Percentiles rank a stretch among this genome's conserved stretches.
phyloP scores from a whole-genome alignment of 2,797 vertebrate species.

The Sphenodon punctatus region DNA sequence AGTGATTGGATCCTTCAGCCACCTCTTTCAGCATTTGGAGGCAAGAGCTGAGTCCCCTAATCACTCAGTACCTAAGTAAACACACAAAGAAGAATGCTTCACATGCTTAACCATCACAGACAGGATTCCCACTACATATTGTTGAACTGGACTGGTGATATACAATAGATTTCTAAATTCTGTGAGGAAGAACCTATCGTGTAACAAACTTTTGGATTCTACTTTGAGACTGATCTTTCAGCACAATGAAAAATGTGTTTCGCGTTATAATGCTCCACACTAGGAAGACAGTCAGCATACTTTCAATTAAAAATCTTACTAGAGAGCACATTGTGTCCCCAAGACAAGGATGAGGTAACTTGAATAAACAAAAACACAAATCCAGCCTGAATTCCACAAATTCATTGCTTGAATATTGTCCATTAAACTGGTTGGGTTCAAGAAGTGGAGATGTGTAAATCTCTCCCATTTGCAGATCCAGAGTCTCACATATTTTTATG shows the following conservation, averaged over 20 bases:
- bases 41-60: constrained; percentile 7
- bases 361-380: background rate
- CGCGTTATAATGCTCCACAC: constrained; percentile 1
- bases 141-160: constrained; percentile 27
- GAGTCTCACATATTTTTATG: background rate
- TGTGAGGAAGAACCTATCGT: constrained; percentile 35
- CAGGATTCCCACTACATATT: constrained; percentile 4
- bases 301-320: background rate
- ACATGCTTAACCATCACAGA: constrained; percentile 42
- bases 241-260: background rate
- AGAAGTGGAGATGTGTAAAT: background rate
- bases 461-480: background rate
- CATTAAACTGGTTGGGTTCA: background rate
- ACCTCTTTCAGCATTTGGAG: too few species aligned
- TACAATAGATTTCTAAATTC: constrained; percentile 19
- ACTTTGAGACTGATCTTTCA: constrained; percentile 33
- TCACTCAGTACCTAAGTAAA: constrained; percentile 27
- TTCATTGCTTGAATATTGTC: background rate
- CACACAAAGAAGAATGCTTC: constrained; percentile 13
- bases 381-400: background rate
- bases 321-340: background rate
- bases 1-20: too few species aligned
- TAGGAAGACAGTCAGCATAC: background rate
- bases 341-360: background rate
- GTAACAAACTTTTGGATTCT: constrained; percentile 24